Evolutionary conservation across 2,888 invertebrate species (phyloP), one percentile per base, ranked within the genome.

Genomic region (Watsonalla cultraria): DNA sequence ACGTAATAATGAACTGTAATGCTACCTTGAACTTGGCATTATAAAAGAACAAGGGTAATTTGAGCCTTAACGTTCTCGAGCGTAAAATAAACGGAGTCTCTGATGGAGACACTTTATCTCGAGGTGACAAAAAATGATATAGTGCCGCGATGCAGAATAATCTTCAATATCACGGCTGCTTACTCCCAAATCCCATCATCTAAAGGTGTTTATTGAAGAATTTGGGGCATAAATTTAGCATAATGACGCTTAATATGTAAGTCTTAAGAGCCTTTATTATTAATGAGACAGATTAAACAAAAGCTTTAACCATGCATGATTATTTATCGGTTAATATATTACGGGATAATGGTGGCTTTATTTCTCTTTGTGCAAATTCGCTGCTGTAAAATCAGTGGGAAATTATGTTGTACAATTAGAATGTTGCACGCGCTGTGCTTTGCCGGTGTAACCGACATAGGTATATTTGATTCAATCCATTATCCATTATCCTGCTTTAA

Each of bases 161-260:
- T 78, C 70, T 75, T 64, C 74, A 82, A 84, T 84, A 82, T 75
- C 80, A 83, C 77, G 80, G 74, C 72, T 72, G 66, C 76, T 78
- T 74, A 76, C 74, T 49, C 34, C 15, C 47, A 47, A 53, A 47
- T 54, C 47, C 53, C 13, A 42, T 42, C 42, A 42, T 42, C 42
- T 42, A 5, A 11, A 11, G 11, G 42, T 11, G 11, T 42, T 8
- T 42, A 11, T 42, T 5, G 2, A 42, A 42, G 42, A 11, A 37
- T 42, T 42, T 42, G 1, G 11, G 9, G 42, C 11, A 42, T 11
- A 42, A 9, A 37, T 37, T 8, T 37, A 5, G 6, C 37, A 8
- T 37, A 5, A 54, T 49, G 7, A 45, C n/a, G 33, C 34, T 53
- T 13, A n/a, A 6, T 45, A 11, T 5, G 37, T 37, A 15, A 37